Conservation (phyloP, 2,797 vertebrate genomes). For the Staurois parvus region DNA sequence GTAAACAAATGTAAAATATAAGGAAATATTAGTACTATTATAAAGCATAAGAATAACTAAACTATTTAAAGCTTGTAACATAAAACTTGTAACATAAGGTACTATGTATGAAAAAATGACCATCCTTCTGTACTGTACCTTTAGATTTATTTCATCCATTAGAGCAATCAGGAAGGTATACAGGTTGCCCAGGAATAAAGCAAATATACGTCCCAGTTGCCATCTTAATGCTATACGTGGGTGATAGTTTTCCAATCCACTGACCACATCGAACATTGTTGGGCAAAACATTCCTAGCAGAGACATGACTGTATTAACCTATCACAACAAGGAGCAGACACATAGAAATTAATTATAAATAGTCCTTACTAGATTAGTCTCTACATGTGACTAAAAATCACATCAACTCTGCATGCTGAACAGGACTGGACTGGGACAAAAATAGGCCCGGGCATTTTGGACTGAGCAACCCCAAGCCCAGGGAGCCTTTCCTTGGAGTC, state of each 20-base stretch:
- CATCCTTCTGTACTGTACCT: constrained; percentile 73
- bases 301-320: constrained; percentile 95
- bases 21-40: background rate
- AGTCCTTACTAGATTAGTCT: background rate
- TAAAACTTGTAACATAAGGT: too few species aligned
- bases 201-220: constrained; percentile 96
- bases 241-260: constrained; percentile 93
- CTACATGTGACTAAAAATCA: too few species aligned
- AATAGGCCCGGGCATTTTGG: too few species aligned
- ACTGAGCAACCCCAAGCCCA: too few species aligned
- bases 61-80: background rate
- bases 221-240: constrained; percentile 94
- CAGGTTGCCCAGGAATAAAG: constrained; percentile 94
- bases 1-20: background rate
- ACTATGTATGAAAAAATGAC: too few species aligned
- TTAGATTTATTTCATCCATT: constrained; percentile 96
- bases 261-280: constrained; percentile 95
- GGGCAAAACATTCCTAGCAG: constrained; percentile 97
- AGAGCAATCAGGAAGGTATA: constrained; percentile 98
- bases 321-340: constrained; percentile 3
- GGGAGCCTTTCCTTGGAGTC: too few species aligned
- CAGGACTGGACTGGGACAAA: too few species aligned
- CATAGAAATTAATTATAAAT: background rate
- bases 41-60: background rate
- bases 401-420: too few species aligned